Evolutionary conservation across 2,888 invertebrate genomes (phyloP).

Genomic region (Linyphia triangularis): DNA sequence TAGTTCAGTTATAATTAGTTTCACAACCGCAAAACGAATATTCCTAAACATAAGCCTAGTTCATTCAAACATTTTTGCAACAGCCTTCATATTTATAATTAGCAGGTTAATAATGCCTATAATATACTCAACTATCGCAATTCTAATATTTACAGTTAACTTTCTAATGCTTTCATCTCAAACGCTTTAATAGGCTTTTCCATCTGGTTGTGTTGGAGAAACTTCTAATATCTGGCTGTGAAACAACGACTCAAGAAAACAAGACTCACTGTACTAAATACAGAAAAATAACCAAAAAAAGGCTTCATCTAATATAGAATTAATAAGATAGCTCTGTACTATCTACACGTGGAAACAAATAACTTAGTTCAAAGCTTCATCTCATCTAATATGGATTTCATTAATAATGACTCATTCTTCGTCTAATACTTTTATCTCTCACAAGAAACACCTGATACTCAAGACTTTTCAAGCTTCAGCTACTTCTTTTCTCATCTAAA

Average conservation of each 20-base stretch:
- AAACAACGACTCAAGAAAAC: conserved; percentile 14
- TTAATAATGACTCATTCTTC: not conserved
- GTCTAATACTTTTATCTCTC: conserved; percentile 11
- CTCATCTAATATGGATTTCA: not conserved
- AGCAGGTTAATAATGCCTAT: not conserved
- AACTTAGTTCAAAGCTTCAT: not conserved
- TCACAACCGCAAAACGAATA: too few relatives aligned
- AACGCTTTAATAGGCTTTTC: conserved; percentile 56
- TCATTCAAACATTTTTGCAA: too few relatives aligned
- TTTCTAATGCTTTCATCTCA: conserved; percentile 52
- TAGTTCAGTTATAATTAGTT: too few relatives aligned
- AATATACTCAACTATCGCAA: not conserved
- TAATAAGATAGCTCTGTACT: not conserved
- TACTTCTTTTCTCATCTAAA: not conserved
- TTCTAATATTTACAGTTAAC: conserved; percentile 7
- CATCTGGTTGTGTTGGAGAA: conserved; percentile 70
- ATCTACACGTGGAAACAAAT: not conserved
- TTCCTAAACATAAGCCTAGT: too few relatives aligned
- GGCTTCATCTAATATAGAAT: conserved; percentile 3
- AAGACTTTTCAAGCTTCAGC: not conserved
- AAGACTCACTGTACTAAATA: not conserved
- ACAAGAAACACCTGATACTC: conserved; percentile 28
- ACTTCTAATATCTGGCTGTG: conserved; percentile 57
- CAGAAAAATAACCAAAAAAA: not conserved
- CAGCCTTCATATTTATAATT: not conserved